These are phyloP conservation scores for Spisula subtruncata DNA, from an alignment of 2,888 invertebrate genomes.

Conservation along the genomic window DNA sequence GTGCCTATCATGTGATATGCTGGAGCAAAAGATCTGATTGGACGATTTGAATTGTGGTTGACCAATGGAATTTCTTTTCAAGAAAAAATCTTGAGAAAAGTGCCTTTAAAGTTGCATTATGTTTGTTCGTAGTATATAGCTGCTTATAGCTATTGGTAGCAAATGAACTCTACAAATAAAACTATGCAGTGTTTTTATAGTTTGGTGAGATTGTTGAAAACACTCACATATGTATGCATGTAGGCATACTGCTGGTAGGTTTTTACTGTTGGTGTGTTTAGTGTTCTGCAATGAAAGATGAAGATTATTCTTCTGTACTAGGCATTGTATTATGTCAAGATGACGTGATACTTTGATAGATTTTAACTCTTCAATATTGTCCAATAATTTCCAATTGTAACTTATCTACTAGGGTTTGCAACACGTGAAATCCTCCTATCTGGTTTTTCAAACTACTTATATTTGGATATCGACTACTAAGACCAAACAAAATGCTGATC, in stretches of 20 bases:
- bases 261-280: neutral
- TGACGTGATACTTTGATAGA: neutral
- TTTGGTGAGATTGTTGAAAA: conserved; percentile 12
- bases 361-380: too few relatives aligned
- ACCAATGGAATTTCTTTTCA: conserved; percentile 43
- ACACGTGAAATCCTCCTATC: neutral
- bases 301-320: neutral
- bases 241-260: conserved; percentile 19
- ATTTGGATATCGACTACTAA: too few relatives aligned
- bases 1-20: conserved; percentile 42
- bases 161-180: conserved; percentile 26
- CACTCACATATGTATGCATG: conserved; percentile 25
- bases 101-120: conserved; percentile 28
- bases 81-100: conserved; percentile 8
- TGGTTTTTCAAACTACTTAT: too few relatives aligned
- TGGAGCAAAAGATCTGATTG: conserved; percentile 57
- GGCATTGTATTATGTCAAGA: neutral
- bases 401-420: neutral
- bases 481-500: too few relatives aligned
- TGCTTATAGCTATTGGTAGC: conserved; percentile 8
- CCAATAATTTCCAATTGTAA: too few relatives aligned
- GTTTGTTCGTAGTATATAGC: conserved; percentile 23
- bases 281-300: conserved; percentile 18
- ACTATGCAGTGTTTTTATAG: conserved; percentile 19
- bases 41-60: conserved; percentile 41